Base-by-base conservation (phyloP, 2,888 invertebrate species). In the Caenorhabditis sp. region DNA sequence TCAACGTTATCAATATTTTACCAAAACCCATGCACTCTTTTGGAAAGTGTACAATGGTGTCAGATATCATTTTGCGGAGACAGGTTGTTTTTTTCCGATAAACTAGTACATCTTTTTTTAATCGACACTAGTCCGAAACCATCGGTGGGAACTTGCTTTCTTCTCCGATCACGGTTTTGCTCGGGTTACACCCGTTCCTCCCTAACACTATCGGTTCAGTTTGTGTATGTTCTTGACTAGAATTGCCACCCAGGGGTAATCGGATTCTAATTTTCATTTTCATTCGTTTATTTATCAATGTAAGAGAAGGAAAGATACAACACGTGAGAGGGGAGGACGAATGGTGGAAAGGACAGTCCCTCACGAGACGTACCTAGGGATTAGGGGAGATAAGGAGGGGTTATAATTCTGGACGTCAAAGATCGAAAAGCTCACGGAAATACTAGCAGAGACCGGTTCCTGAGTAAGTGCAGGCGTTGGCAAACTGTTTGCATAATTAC, bases 401-500 rank as follows among this genome's bases (percentile, higher is more conserved):
- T n/a, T n/a, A n/a, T n/a, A n/a, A n/a, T 48, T 61, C 48, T 30
- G 62, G 48, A 52, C 62, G 62, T 63, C 65, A 65, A 65, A 65
- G 46, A 35, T 45, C 55, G 46, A 53, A 43, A 55, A 26, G 50
- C 26, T 32, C 26, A 30, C 26, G 37, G 41, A 59, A 46, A 59
- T 53, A 53, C 53, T 39, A n/a, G 15, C 35, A 8, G 8, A 15
- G 22, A 46, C 48, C 15, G 32, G 35, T 58, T 58, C 20, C 20
- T 15, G n/a, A n/a, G n/a, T n/a, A n/a, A n/a, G n/a, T n/a, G 27
- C 26, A 15, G 35, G 9, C 15, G 35, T 45, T 45, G 41, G n/a
- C 22, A 27, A 46, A 24, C 22, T 66, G 58, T 66, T 66, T 66
- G 66, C 66, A 56, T 66, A 50, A 66, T 66, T 66, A 66, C 66